A percentile compares a stretch with the other conserved stretches of the same genome.
These are phyloP conservation scores for Drosophila athabasca DNA, from an alignment of 1,140 invertebrate species.

Conservation along the genomic window DNA sequence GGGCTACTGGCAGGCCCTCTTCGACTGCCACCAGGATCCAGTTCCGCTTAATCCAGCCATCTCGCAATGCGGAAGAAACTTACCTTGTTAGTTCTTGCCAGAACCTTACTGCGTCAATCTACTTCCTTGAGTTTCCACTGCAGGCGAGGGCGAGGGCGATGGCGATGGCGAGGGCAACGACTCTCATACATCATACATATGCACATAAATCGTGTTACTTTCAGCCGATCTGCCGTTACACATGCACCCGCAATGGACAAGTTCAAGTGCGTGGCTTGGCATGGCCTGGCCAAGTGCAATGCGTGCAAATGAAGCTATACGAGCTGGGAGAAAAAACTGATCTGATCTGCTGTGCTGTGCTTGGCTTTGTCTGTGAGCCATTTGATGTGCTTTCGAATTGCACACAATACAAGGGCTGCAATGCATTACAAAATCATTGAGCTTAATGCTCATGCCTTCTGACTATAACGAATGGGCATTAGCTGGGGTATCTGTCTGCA, in stretches of 20 bases:
- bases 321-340: neutral
- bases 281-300: neutral
- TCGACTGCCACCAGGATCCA: conserved; percentile 12
- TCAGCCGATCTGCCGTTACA: neutral
- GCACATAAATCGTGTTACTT: neutral
- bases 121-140: conserved; percentile 18
- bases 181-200: too few relatives aligned
- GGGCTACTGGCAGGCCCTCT: conserved; percentile 4
- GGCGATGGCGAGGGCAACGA: too few relatives aligned
- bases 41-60: conserved; percentile 12
- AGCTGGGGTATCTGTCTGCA: conserved; percentile 23
- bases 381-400: conserved; percentile 52
- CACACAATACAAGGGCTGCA: conserved; percentile 21
- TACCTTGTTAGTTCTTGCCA: conserved; percentile 13
- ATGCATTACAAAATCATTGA: conserved; percentile 33
- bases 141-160: conserved; percentile 3
- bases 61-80: conserved; percentile 35
- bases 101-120: conserved; percentile 1
- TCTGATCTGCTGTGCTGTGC: too few relatives aligned
- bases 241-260: neutral
- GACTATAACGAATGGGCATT: conserved; percentile 38
- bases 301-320: neutral
- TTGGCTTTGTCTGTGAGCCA: neutral
- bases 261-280: conserved; percentile 29
- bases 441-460: conserved; percentile 11